phyloP scores from a whole-genome alignment of 2,113 vertebrate species.

The rat (Rattus norvegicus) region GRCr8 NC_086033.1:23772501-23773000 shows the following conservation, averaged over 20 bases:
- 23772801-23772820: background rate
- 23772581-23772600: background rate
- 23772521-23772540: background rate
- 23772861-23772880: background rate
- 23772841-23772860: background rate
- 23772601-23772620: background rate
- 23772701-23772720: background rate
- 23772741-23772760: background rate
- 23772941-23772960: background rate
- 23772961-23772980: background rate
- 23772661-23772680: background rate
- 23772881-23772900: background rate
- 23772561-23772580: background rate
- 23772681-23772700: background rate
- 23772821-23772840: background rate
- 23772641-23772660: background rate
- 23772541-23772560: background rate
- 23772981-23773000: background rate
- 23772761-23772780: background rate
- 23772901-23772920: background rate
- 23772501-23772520: background rate
- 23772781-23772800: background rate
- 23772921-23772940: background rate
- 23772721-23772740: background rate
- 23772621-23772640: background rate